Base-by-base conservation (phyloP, 64 coral and sea anemone genomes). In the Pocillopora damicornis region DNA sequence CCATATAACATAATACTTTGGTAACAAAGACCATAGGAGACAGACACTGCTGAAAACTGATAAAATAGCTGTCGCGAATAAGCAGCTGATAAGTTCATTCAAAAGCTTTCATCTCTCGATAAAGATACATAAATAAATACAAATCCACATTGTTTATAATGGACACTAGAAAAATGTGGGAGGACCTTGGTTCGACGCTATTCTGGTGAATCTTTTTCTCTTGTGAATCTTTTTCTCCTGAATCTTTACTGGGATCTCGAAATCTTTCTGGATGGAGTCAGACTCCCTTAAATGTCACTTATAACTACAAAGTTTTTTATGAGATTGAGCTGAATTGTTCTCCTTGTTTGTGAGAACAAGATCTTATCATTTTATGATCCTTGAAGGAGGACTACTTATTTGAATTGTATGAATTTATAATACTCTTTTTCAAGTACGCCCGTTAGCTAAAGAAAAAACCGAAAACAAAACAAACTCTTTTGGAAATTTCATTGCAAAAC, bases 351-450 rank as follows among this genome's bases (percentile, higher is more conserved):
- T 26, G 22, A 68, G 81, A 68, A 85, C 65, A 73, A 85, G 36
- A 85, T 85, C 36, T 51, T 60, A 79, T 79, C 58, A 58, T 14
- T 60, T 79, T 79, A 79, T 60, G n/a, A 60, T 18, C n/a, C 67
- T 25, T 71, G 67, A 30, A 7, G 22, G 6, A 71, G 20, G 67
- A 23, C 12, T 7, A 71, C 5, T 71, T 63, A 17, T 9, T 8
- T 71, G 20, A 71, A n/a, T 25, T 23, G 30, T 30, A 30, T 30
- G 30, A 30, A 30, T 71, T 8, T 18, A 71, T 18, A 23, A 51
- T 51, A 51, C 42, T 10, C 61, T 5, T 71, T 11, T 71, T 71
- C 22, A n/a, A 30, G 67, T 68, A 68, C 14, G 60, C 60, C 65
- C 65, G 7, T 71, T 71, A 23, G 22, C 25, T 8, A 20, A 25